phyloP scores from a whole-genome alignment of 2,797 vertebrate genomes.

The Pseudocheirus occidentalis region DNA sequence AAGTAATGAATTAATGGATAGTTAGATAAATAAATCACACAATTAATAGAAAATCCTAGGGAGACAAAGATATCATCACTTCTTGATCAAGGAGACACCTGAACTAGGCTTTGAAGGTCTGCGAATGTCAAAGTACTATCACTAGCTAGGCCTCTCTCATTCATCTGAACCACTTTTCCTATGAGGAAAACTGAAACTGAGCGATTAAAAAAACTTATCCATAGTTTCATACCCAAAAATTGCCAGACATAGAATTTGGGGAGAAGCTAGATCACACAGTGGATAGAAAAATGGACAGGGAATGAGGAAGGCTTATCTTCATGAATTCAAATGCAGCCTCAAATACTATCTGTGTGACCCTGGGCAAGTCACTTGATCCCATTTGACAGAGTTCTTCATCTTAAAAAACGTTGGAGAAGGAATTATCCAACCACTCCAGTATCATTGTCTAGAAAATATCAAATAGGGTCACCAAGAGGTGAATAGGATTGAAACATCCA shows the following conservation, averaged over 20 bases:
- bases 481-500: background rate
- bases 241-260: background rate
- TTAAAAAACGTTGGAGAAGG: background rate
- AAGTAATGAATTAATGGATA: background rate
- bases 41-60: background rate
- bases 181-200: no score
- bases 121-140: background rate
- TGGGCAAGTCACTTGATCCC: background rate
- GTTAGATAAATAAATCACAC: background rate
- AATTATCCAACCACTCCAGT: background rate
- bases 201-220: background rate
- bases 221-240: background rate
- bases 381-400: background rate
- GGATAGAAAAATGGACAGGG: background rate
- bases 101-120: background rate
- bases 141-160: background rate
- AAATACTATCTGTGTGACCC: background rate
- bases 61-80: background rate
- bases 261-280: fast-evolving
- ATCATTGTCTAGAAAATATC: background rate
- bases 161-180: background rate
- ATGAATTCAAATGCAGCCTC: background rate
- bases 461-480: background rate
- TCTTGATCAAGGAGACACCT: background rate
- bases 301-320: background rate